Conservation (phyloP, 2,113 vertebrate species). For the Climacteris rufus region DNA sequence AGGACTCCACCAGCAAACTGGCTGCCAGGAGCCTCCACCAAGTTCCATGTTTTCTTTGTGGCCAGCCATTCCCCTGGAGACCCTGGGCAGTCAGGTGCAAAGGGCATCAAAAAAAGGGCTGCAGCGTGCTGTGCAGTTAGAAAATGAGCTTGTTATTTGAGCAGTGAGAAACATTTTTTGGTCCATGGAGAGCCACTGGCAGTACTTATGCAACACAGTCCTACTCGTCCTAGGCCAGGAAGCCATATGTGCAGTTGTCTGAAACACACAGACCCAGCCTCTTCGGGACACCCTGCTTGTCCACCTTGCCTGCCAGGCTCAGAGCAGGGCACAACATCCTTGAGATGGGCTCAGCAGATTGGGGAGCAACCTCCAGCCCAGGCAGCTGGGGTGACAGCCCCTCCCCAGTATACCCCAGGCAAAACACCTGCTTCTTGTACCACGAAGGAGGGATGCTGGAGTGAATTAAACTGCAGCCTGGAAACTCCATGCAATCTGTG, state of each 20-base stretch:
- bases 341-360: not conserved
- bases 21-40: not conserved
- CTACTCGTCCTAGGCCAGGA: constrained; percentile 70
- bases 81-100: not conserved
- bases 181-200: fast-evolving
- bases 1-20: not conserved
- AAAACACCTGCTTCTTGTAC: not conserved
- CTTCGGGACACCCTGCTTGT: fast-evolving
- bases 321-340: not conserved
- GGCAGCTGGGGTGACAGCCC: not conserved
- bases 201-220: constrained; percentile 66
- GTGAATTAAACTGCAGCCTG: not conserved
- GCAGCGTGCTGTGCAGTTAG: not conserved
- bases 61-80: no score
- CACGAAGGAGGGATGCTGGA: not conserved
- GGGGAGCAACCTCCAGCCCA: not conserved
- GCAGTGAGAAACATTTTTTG: not conserved
- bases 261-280: not conserved
- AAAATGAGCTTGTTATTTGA: not conserved
- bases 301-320: not conserved
- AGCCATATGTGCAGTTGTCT: constrained; percentile 73
- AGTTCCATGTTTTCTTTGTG: not conserved
- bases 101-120: not conserved
- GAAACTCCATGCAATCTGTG: not conserved
- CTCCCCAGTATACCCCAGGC: no score